phyloP scores from a whole-genome alignment of 2,888 invertebrate genomes.

The Petrolisthes cinctipes region DNA sequence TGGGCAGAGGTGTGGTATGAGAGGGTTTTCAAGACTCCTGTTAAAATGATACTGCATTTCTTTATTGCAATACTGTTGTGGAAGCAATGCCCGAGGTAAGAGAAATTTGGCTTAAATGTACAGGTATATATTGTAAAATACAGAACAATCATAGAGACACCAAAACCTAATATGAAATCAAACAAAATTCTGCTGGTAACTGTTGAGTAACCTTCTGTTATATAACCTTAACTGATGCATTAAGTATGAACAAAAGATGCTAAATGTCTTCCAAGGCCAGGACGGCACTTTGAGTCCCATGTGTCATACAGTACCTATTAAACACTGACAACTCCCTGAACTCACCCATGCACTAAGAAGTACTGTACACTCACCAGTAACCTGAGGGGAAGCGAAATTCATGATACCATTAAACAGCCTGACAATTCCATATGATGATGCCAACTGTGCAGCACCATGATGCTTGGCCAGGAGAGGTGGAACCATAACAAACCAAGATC shows the following conservation, averaged over 20 bases:
- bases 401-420: slow-evolving; percentile 81
- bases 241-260: slow-evolving; percentile 7
- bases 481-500: slow-evolving; percentile 82
- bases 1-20: too few relatives aligned
- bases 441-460: slow-evolving; percentile 81
- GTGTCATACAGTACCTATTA: not conserved
- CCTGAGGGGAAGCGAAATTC: slow-evolving; percentile 63
- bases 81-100: too few relatives aligned
- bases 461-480: slow-evolving; percentile 81
- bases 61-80: too few relatives aligned
- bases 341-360: not conserved
- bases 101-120: too few relatives aligned
- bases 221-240: too few relatives aligned
- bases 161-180: too few relatives aligned
- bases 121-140: too few relatives aligned
- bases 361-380: slow-evolving; percentile 53
- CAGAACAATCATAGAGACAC: too few relatives aligned
- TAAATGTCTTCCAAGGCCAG: not conserved
- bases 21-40: too few relatives aligned
- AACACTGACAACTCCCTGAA: not conserved
- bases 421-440: slow-evolving; percentile 81
- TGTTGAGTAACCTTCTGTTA: too few relatives aligned
- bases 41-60: too few relatives aligned
- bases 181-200: too few relatives aligned
- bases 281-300: not conserved